Conservation (phyloP, 2,888 invertebrate genomes). For the Microdon myrmicae region DNA sequence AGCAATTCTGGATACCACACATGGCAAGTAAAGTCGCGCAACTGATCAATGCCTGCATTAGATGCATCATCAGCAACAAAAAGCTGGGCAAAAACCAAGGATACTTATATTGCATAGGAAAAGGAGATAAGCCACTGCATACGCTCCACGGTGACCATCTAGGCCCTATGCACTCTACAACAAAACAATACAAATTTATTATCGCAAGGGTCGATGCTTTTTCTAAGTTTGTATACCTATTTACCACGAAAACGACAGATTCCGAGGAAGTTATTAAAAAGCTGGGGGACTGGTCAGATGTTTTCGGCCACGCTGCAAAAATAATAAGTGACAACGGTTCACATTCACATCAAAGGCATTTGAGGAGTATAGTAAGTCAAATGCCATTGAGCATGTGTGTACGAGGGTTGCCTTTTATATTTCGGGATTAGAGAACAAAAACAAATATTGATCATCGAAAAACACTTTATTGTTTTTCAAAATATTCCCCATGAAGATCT, state of each 20-base stretch:
- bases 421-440: no score
- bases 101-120: slow-evolving; percentile 56
- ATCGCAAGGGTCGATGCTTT: slow-evolving; percentile 33
- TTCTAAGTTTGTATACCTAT: slow-evolving; percentile 32
- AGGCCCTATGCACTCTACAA: slow-evolving; percentile 29
- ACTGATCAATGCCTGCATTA: slow-evolving; percentile 32
- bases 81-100: slow-evolving; percentile 59
- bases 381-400: no score
- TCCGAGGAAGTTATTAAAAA: slow-evolving; percentile 14
- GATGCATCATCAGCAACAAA: slow-evolving; percentile 33
- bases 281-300: slow-evolving; percentile 3
- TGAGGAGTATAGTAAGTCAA: slow-evolving; percentile 10
- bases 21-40: slow-evolving; percentile 17
- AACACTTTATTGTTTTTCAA: no score
- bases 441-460: no score
- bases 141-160: slow-evolving; percentile 32
- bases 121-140: slow-evolving; percentile 54
- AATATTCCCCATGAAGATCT: no score
- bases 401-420: no score
- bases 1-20: slow-evolving; percentile 29
- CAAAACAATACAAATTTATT: slow-evolving; percentile 17
- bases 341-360: slow-evolving; percentile 31
- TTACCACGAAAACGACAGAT: slow-evolving; percentile 19
- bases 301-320: slow-evolving; percentile 3
- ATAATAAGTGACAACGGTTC: slow-evolving; percentile 7